phyloP scores from a whole-genome alignment of 2,113 vertebrate genomes.

The Leuciscus idus region DNA sequence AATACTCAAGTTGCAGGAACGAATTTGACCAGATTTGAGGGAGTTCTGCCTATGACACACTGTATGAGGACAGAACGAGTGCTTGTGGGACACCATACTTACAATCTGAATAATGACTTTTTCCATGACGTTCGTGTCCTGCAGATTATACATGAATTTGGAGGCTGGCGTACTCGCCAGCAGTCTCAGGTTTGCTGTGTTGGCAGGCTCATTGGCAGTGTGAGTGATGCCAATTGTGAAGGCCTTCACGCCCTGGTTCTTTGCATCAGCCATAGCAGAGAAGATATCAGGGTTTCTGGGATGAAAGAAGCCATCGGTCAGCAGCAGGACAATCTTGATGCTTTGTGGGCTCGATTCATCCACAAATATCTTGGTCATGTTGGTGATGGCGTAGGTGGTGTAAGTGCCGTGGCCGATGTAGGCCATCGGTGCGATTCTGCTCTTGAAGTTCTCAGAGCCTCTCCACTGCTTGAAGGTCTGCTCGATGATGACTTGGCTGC shows the following conservation, averaged over 20 bases:
- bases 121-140: constrained; percentile 79
- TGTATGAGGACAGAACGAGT: constrained; percentile 7
- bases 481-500: constrained; percentile 87
- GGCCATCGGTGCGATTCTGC: constrained; percentile 75
- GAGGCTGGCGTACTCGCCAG: constrained; percentile 83
- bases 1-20: not conserved
- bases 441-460: constrained; percentile 83
- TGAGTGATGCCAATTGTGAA: constrained; percentile 87
- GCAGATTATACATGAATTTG: constrained; percentile 84
- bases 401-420: constrained; percentile 91
- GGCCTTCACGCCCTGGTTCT: constrained; percentile 87
- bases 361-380: constrained; percentile 86
- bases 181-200: constrained; percentile 81
- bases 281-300: constrained; percentile 91
- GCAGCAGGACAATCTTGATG: constrained; percentile 82
- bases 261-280: constrained; percentile 86
- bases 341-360: constrained; percentile 78
- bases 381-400: constrained; percentile 91
- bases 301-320: constrained; percentile 85
- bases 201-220: constrained; percentile 81
- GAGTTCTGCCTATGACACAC: not conserved
- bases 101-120: constrained; percentile 85
- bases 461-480: constrained; percentile 87
- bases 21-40: not conserved
- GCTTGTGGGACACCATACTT: constrained; percentile 63